phyloP scores from a whole-genome alignment of 2,888 invertebrate genomes.

The Macaria liturata region DNA sequence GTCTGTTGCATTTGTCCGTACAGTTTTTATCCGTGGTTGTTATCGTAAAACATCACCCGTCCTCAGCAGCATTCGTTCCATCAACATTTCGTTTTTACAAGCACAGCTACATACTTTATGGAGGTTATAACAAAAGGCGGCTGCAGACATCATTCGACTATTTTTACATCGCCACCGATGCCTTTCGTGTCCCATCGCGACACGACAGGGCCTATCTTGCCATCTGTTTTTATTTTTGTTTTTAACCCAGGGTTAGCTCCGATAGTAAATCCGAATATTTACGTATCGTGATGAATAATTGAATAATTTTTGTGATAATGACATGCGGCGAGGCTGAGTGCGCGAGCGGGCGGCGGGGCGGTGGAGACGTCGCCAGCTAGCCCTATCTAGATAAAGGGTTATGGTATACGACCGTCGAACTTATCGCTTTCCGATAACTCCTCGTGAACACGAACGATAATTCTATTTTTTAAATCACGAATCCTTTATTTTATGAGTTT shows the following conservation, averaged over 20 bases:
- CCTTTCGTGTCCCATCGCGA: constrained; percentile 17
- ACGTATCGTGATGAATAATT: constrained; percentile 58
- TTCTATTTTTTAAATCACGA: constrained; percentile 43
- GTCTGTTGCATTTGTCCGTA: neutral
- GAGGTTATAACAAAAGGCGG: constrained; percentile 10
- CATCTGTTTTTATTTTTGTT: constrained; percentile 23
- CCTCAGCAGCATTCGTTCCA: neutral
- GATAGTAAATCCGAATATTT: constrained; percentile 26
- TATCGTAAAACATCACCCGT: constrained; percentile 4
- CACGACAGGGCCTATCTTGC: neutral
- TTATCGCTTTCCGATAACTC: constrained; percentile 75
- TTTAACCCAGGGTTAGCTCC: constrained; percentile 22
- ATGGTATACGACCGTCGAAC: constrained; percentile 45
- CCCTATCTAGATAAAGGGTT: constrained; percentile 80
- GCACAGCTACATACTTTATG: constrained; percentile 4
- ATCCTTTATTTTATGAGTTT: constrained; percentile 42
- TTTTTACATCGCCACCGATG: constrained; percentile 17
- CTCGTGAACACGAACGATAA: constrained; percentile 62
- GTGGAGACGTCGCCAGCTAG: constrained; percentile 64
- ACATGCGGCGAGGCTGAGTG: constrained; percentile 49
- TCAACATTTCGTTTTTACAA: constrained; percentile 11
- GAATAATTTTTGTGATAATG: constrained; percentile 71
- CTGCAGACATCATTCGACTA: constrained; percentile 11
- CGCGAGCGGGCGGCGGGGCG: constrained; percentile 26
- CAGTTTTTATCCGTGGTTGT: neutral